Percentiles rank a stretch among this genome's conserved stretches.
phyloP scores from a whole-genome alignment of 2,888 invertebrate genomes.

The Trachelus tabidus region DNA sequence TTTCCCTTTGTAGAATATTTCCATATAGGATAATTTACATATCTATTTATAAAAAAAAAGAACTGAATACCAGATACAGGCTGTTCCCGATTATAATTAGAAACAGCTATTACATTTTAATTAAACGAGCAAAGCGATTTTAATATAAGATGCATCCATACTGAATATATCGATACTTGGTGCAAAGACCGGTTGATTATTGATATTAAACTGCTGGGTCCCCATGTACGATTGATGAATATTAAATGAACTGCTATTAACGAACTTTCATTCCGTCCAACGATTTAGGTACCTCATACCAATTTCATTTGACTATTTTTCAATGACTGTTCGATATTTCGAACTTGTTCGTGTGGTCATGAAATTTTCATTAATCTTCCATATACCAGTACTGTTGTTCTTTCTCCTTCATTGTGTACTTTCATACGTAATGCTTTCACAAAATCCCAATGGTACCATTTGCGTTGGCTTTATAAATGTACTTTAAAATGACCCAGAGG shows the following conservation, averaged over 20 bases:
- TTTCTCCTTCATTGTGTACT: not conserved
- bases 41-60: not conserved
- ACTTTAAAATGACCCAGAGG: not conserved
- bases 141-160: not conserved
- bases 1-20: not conserved
- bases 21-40: not conserved
- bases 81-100: not conserved
- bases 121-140: not conserved
- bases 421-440: not conserved
- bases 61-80: not conserved
- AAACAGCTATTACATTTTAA: not conserved
- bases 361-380: not conserved
- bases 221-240: conserved; percentile 35
- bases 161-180: conserved; percentile 10
- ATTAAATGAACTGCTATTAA: conserved; percentile 29
- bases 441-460: not conserved
- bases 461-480: not conserved
- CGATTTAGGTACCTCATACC: not conserved
- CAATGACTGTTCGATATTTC: not conserved
- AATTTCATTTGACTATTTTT: not conserved
- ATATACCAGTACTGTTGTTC: not conserved
- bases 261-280: not conserved
- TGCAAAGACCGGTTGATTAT: conserved; percentile 30
- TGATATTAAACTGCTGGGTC: conserved; percentile 32
- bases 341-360: not conserved